Evolutionary conservation across 2,113 vertebrate genomes (phyloP).

Genomic region (Mus pahari): DNA sequence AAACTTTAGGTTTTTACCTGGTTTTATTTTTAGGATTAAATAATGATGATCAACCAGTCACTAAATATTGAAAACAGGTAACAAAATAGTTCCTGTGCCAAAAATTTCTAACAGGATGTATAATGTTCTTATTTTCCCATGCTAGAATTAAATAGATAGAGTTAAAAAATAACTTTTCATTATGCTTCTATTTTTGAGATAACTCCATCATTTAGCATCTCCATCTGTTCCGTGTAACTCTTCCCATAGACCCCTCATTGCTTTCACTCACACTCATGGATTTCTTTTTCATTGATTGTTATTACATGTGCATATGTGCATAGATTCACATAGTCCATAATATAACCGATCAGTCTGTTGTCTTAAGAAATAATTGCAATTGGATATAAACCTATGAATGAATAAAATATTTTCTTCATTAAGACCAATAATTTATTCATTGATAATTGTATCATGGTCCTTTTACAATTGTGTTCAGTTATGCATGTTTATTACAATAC

Average conservation of each 20-base stretch:
- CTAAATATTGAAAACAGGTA: slow-evolving; percentile 46
- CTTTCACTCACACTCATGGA: neutral
- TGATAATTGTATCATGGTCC: neutral
- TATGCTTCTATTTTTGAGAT: neutral
- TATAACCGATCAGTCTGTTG: neutral
- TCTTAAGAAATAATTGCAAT: slow-evolving; percentile 21
- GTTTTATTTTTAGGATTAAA: slow-evolving; percentile 16
- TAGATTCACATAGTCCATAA: neutral
- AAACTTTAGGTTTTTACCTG: neutral
- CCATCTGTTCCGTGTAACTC: neutral
- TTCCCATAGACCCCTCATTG: neutral
- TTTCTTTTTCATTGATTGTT: neutral
- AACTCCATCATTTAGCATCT: neutral
- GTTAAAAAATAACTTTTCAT: neutral
- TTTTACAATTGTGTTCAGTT: neutral
- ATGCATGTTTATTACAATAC: neutral
- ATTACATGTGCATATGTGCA: neutral
- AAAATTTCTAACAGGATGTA: neutral
- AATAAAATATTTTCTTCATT: slow-evolving; percentile 22
- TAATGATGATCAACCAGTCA: neutral
- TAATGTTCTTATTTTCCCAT: slow-evolving; percentile 11
- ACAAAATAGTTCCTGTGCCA: neutral
- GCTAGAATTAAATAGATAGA: neutral
- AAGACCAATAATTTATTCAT: slow-evolving; percentile 13
- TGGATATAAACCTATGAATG: neutral